phyloP scores from a whole-genome alignment of 2,113 vertebrate species.

The Anser cygnoides region DNA sequence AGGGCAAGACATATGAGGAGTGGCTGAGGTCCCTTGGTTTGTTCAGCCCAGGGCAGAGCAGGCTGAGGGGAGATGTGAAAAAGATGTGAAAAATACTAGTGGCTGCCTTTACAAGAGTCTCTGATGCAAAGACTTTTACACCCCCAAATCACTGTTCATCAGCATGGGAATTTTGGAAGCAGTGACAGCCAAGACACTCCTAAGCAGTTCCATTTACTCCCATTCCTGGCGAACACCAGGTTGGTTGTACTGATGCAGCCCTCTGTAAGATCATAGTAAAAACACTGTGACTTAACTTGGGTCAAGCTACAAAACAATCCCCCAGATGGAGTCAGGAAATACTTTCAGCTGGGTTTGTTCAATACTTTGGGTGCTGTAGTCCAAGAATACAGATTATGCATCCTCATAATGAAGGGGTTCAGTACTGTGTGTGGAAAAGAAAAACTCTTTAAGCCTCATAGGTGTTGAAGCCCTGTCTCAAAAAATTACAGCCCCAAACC shows the following conservation, averaged over 20 bases:
- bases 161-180: neutral
- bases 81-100: neutral
- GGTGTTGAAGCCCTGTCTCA: neutral
- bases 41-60: too few relatives aligned
- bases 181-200: neutral
- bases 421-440: neutral
- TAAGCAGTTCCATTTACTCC: neutral
- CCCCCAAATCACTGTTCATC: neutral
- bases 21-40: too few relatives aligned
- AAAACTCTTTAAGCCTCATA: neutral
- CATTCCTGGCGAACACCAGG: neutral
- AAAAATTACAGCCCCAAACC: neutral
- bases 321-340: neutral
- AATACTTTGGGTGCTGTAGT: neutral
- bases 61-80: too few relatives aligned
- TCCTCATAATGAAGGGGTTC: neutral
- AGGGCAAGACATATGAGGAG: too few relatives aligned
- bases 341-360: neutral
- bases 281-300: neutral
- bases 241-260: neutral
- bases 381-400: neutral
- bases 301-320: neutral
- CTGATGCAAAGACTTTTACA: neutral
- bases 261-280: neutral
- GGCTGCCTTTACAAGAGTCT: neutral